Evolutionary conservation across 2,113 vertebrate genomes (phyloP), one percentile per base, ranked within the genome.

Genomic region (Thryonomys swinderianus): DNA sequence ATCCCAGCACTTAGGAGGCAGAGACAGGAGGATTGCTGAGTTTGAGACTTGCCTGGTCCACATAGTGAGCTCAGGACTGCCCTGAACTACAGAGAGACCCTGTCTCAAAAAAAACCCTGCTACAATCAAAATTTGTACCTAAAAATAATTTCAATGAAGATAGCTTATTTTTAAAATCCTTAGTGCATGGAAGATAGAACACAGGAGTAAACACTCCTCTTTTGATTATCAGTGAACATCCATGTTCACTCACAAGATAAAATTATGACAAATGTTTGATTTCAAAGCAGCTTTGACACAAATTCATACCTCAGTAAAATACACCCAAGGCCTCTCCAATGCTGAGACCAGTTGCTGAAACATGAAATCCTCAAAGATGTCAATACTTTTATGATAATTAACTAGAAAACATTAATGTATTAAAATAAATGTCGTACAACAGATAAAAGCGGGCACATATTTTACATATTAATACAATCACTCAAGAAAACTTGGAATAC

Each of bases 361-460:
- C 48, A 7, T 83, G 16, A 87, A 78, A 88, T 64, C 74, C 82
- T 94, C 69, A 94, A 90, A 93, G 21, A 8, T 90, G 30, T 64
- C 37, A 92, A 84, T 25, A 69, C n/a, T 90, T 66, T 93, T 67
- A 93, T 5, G 34, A 25, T 85, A 97, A 91, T n/a, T 53, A 93
- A 84, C 66, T 69, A 81, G 91, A 90, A 51, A 51, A 90, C 30
- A 53, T 7, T 51, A 78, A 62, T 45, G 1, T 30, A 37, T 71
- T 85, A 55, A 69, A 84, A 93, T 81, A 2, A 23, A 45, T 61
- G 42, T 93, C 69, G 20, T 25, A 59, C 25, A 51, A 53, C 0
- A 79, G 48, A 55, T 21, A 79, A 10, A 79, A 53, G 16, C 23
- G 32, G 18, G 4, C 30, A 73, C 13, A 42, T 11, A 51, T 4